Evolutionary conservation across 1,140 invertebrate species (phyloP).

Genomic region (Lucilia cuprina): DNA sequence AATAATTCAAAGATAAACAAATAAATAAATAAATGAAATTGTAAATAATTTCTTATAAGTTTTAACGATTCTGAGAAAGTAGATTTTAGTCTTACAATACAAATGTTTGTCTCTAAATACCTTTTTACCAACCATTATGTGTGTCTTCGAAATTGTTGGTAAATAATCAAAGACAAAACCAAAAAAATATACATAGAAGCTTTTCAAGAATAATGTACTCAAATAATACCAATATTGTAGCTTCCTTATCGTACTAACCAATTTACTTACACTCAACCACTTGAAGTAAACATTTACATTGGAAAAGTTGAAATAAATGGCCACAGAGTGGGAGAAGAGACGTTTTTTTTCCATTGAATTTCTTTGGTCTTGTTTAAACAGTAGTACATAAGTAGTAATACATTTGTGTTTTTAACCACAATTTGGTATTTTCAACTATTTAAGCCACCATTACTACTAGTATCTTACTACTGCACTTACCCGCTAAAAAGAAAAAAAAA

Average conservation of each 20-base stretch:
- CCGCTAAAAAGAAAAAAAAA: neutral
- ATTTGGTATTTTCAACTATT: constrained; percentile 11
- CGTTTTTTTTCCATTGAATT: neutral
- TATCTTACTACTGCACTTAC: constrained; percentile 16
- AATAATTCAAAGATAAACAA: neutral
- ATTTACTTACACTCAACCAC: neutral
- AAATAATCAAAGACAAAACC: neutral
- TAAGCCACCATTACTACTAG: neutral
- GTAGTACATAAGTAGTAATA: neutral
- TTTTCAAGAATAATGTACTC: neutral
- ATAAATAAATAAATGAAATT: neutral
- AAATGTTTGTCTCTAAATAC: too few relatives aligned
- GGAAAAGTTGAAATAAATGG: neutral
- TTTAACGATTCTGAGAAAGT: neutral
- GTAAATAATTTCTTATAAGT: neutral
- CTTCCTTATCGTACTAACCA: neutral
- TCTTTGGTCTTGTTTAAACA: neutral
- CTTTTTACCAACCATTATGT: neutral
- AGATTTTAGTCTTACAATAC: neutral
- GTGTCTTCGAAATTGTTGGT: neutral
- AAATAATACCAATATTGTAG: neutral
- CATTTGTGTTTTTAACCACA: neutral
- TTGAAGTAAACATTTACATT: constrained; percentile 13
- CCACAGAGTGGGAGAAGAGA: neutral
- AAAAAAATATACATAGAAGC: neutral